Evolutionary conservation across 2,888 invertebrate genomes (phyloP).

Genomic region (Acrobasis repandana): DNA sequence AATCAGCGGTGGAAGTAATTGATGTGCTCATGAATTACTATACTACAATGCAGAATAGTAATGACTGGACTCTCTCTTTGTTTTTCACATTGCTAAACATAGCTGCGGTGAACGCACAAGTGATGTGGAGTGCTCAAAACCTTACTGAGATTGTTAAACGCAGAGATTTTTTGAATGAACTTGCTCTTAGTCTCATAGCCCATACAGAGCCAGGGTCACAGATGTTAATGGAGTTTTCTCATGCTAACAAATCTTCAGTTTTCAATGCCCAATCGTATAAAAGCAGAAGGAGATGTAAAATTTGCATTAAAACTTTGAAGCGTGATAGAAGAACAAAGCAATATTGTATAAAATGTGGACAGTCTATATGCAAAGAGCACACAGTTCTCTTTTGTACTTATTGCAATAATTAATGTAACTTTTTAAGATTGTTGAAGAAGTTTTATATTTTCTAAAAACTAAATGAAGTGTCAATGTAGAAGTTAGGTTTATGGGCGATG

Average conservation of each 20-base stretch:
- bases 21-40: conserved; percentile 75
- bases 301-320: conserved; percentile 56
- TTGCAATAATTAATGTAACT: not conserved
- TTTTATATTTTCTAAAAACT: not conserved
- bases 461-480: conserved; percentile 14
- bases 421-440: too few relatives aligned
- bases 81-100: conserved; percentile 72
- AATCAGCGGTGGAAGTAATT: conserved; percentile 64
- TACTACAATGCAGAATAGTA: conserved; percentile 70
- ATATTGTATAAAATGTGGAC: conserved; percentile 61
- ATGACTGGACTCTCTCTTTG: conserved; percentile 69
- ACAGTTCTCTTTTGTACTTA: conserved; percentile 54
- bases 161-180: conserved; percentile 61
- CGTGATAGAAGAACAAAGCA: conserved; percentile 64
- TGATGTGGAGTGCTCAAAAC: conserved; percentile 63
- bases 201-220: conserved; percentile 37
- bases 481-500: not conserved
- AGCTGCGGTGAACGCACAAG: conserved; percentile 72
- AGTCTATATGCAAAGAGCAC: conserved; percentile 69
- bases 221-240: conserved; percentile 25
- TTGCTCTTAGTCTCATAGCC: conserved; percentile 60
- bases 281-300: conserved; percentile 55
- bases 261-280: conserved; percentile 35
- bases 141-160: conserved; percentile 47
- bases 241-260: conserved; percentile 35